A percentile compares a stretch with the other conserved stretches of the same genome.
Conservation (phyloP, 2,888 invertebrate genomes). For the Anodontia alba region DNA sequence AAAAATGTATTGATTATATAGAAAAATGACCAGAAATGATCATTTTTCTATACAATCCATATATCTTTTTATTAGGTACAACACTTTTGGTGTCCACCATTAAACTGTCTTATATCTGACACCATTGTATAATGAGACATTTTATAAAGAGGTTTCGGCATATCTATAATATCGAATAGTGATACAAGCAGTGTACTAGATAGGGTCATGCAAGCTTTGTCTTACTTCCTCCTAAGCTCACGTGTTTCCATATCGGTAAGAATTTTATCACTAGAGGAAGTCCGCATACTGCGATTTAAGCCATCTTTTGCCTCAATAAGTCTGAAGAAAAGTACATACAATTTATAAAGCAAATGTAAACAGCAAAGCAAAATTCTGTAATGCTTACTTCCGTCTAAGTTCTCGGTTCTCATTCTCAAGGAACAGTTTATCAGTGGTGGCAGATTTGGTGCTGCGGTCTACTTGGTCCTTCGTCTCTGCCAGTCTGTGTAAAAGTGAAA, state of each 20-base stretch:
- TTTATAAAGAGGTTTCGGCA: too few relatives aligned
- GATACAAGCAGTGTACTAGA: neutral
- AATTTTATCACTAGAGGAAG: conserved; percentile 83
- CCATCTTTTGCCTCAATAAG: conserved; percentile 81
- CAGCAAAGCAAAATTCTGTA: conserved; percentile 3
- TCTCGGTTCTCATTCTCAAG: conserved; percentile 78
- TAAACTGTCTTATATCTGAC: too few relatives aligned
- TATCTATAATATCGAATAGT: too few relatives aligned
- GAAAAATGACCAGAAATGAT: too few relatives aligned
- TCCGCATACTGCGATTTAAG: conserved; percentile 77
- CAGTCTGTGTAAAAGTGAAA: conserved; percentile 60
- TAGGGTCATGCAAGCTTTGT: conserved; percentile 47
- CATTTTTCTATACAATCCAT: too few relatives aligned
- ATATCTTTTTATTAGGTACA: too few relatives aligned
- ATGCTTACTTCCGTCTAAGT: conserved; percentile 78
- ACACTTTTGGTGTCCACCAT: too few relatives aligned
- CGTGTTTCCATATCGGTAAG: conserved; percentile 81
- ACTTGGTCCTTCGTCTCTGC: conserved; percentile 74
- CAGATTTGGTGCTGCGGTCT: conserved; percentile 56
- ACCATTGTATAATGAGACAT: too few relatives aligned
- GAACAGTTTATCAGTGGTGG: conserved; percentile 78
- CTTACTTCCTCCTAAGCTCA: conserved; percentile 83
- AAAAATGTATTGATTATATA: too few relatives aligned
- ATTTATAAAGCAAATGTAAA: conserved; percentile 1
- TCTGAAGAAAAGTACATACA: conserved; percentile 65